These are phyloP conservation scores for Numenius phaeopus DNA, from an alignment of 2,797 vertebrate genomes.

Conservation along the genomic window DNA sequence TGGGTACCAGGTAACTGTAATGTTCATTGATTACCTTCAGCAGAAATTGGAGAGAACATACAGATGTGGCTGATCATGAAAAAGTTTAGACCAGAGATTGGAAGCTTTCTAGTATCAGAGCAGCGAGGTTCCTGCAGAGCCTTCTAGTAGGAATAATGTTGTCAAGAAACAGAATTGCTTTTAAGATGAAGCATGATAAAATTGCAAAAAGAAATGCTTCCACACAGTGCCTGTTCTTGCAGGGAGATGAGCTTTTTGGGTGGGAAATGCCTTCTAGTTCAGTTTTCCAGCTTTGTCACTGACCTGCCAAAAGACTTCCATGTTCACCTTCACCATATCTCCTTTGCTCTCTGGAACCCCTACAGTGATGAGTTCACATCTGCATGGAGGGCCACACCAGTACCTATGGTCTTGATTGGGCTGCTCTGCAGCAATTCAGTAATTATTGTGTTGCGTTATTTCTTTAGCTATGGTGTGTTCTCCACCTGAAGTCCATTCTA, in stretches of 20 bases:
- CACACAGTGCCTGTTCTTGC: neutral
- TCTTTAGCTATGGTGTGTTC: neutral
- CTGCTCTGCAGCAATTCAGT: neutral
- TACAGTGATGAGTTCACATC: neutral
- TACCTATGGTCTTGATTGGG: neutral
- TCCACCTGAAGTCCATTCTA: neutral
- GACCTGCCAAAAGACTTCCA: neutral
- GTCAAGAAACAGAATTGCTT: neutral
- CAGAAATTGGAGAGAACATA: neutral
- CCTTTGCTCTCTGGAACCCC: neutral
- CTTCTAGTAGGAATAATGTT: neutral
- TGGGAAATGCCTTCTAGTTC: neutral
- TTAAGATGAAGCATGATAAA: neutral
- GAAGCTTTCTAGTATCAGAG: neutral
- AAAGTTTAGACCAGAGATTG: neutral
- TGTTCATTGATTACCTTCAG: neutral
- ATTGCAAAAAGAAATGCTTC: neutral
- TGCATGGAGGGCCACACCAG: neutral
- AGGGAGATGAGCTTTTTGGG: neutral
- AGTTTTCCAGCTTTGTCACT: neutral
- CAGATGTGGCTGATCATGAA: neutral
- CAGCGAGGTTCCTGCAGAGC: neutral
- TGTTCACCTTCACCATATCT: neutral
- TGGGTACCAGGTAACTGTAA: neutral
- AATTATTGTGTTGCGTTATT: neutral